Evolutionary conservation across 2,797 vertebrate species (phyloP), one percentile per base, ranked within the genome.

Genomic region (Tympanoctomys barrerae): DNA sequence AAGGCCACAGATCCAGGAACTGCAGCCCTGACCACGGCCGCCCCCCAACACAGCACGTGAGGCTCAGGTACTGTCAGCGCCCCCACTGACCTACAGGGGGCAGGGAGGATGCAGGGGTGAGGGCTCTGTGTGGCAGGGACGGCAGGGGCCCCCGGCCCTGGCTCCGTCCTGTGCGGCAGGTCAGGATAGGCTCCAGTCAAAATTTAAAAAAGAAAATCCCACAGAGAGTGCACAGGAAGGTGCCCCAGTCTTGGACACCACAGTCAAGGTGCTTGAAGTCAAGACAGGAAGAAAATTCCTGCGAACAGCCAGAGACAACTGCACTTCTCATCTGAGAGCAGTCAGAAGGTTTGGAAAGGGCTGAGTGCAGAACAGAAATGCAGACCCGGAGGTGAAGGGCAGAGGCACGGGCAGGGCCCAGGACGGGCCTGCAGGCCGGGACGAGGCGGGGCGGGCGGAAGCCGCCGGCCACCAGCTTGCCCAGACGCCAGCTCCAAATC

Each of bases 161-260:
- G 3, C 2, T 13, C n/a, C n/a, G n/a, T 9, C 1, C 3, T n/a
- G 3, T 21, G 3, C 18, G 4, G 21, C 36, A 13, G 21, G 12
- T 5, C 5, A 26, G 71, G 12, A 26, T 42, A 26, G 39, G 24
- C 18, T 10, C 36, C 8, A 39, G 39, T 71, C 36, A 42, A 42
- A 39, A 24, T 42, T 39, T 4, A 24, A 42, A 12, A 9, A 57
- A 49, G 22, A 12, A 89, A 93, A 66, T 0, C 36, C 33, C 5
- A 49, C 0, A 22, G 0, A 49, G 62, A 11, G 83, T 12, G 87
- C 87, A 31, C 11, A 33, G 12, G 77, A 87, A n/a, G 57, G 52
- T 28, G 68, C 28, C 13, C 6, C n/a, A 31, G 7, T 62, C 57
- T 26, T 31, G 39, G 14, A 68, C 4, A 46, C 21, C 39, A 59